Conservation (phyloP, 1,140 invertebrate genomes). For the Pogonus chalceus region DNA sequence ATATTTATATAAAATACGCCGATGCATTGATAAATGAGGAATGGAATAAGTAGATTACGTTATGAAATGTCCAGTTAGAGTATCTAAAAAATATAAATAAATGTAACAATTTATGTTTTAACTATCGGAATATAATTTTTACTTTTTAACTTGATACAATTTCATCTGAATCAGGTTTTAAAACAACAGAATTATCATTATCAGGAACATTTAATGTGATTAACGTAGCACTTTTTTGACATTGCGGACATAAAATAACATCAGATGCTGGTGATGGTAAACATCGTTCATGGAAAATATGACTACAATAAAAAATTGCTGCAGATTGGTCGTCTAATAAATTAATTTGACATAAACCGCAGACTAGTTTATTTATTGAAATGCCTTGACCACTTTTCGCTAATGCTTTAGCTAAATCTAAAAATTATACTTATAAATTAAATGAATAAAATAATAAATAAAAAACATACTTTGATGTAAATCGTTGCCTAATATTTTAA, state of each 20-base stretch:
- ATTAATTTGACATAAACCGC: neutral
- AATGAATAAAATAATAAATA: neutral
- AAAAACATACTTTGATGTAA: slow-evolving; percentile 31
- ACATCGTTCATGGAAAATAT: neutral
- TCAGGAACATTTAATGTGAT: slow-evolving; percentile 1
- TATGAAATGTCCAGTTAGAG: too few relatives aligned
- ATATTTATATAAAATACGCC: too few relatives aligned
- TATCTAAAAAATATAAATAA: too few relatives aligned
- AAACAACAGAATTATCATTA: too few relatives aligned
- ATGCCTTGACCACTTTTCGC: neutral
- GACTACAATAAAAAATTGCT: neutral
- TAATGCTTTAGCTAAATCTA: neutral
- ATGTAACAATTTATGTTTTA: too few relatives aligned
- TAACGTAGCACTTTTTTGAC: neutral
- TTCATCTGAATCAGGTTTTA: too few relatives aligned
- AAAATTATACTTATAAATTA: neutral
- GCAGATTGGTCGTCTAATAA: neutral
- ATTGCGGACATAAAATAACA: neutral
- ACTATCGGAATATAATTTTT: too few relatives aligned
- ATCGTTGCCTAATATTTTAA: slow-evolving; percentile 33
- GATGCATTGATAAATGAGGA: too few relatives aligned
- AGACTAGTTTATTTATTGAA: neutral
- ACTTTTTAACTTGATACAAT: too few relatives aligned
- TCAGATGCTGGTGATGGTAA: neutral
- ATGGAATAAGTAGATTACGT: too few relatives aligned